Evolutionary conservation across 2,113 vertebrate species (phyloP), one percentile per base, ranked within the genome.

Genomic region (Eudyptes chrysolophus): DNA sequence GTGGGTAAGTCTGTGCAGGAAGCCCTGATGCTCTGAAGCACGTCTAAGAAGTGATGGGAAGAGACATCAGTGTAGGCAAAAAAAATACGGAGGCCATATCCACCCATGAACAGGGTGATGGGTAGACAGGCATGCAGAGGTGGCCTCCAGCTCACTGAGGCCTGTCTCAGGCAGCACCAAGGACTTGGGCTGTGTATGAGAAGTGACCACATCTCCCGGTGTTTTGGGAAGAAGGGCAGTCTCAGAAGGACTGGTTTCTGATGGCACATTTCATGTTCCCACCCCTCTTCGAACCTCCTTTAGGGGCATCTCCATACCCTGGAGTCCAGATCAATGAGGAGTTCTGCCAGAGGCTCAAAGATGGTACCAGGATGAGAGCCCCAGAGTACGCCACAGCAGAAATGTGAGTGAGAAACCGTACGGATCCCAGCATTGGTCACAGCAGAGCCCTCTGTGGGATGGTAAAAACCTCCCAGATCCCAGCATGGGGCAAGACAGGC

Each of bases 251-350:
- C 38, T 22, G 16, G 8, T 86, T 94, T 70, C 44, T 68, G 79
- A 55, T 52, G 29, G 25, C 44, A 80, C 5, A 29, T 75, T 70
- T 76, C 76, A 69, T 10, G 7, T 81, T 70, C 42, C 48, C 11
- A 49, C 36, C 12, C 15, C 66, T 77, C 55, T 79, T 68, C 17
- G 36, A 81, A 51, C 70, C 14, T 88, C 70, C 27, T 90, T 76
- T 97, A 99, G 99, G 99, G 71, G 99, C 99, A 3, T 99, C 99
- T 79, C 99, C 99, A 0, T 99, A 99, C 94, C 99, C 99, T 2
- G 99, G 99, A 65, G 98, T 99, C 49, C 99, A 99, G 97, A 99
- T 99, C 93, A 99, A 99, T 1, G 99, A 99, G 93, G 99, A 99
- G 25, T 99, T 99, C 96, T 99, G 99, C 97, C 99, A 99, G 94